Conservation (phyloP, 2,888 invertebrate species). For the Drosophila mulleri region DNA sequence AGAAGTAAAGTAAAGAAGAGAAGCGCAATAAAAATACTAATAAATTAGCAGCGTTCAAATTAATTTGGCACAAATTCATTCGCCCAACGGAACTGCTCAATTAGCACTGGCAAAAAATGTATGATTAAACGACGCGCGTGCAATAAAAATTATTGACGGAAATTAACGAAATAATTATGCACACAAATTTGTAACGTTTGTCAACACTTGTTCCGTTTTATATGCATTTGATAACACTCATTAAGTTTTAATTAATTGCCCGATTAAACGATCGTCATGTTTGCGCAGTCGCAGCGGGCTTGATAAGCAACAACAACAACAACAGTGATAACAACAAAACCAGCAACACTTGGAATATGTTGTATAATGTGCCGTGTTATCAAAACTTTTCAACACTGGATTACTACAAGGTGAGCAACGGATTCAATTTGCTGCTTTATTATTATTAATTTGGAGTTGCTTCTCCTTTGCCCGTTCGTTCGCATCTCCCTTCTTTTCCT, state of each 20-base stretch:
- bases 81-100: constrained; percentile 74
- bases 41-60: constrained; percentile 13
- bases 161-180: constrained; percentile 27
- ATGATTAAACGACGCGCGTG: constrained; percentile 51
- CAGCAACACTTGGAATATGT: constrained; percentile 82
- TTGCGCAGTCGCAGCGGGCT: constrained; percentile 35
- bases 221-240: constrained; percentile 20
- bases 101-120: constrained; percentile 41
- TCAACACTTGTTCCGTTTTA: constrained; percentile 23
- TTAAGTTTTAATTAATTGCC: constrained; percentile 20
- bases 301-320: constrained; percentile 29
- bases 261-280: constrained; percentile 36
- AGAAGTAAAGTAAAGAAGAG: constrained; percentile 14
- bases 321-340: constrained; percentile 16
- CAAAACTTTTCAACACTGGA: constrained; percentile 85
- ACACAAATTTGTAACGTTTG: constrained; percentile 16
- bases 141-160: constrained; percentile 32
- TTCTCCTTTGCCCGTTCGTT: not conserved
- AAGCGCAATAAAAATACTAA: constrained; percentile 14
- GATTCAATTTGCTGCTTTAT: not conserved
- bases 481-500: not conserved
- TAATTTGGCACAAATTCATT: constrained; percentile 73
- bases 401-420: constrained; percentile 84
- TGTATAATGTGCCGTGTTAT: constrained; percentile 85
- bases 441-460: not conserved